phyloP scores from a whole-genome alignment of 2,113 vertebrate genomes.

The Rattus norvegicus region GRCr8 NC_086021.1:131621001-131621500 shows the following conservation, averaged over 20 bases:
- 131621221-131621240: not conserved
- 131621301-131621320: not conserved
- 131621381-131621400: not conserved
- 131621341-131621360: constrained; percentile 11
- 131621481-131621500: not conserved
- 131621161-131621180: not conserved
- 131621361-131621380: not conserved
- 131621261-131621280: not conserved
- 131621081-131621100: rapidly evolving
- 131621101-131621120: no score
- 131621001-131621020: not conserved
- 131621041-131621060: not conserved
- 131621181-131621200: no score
- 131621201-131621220: not conserved
- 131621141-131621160: not conserved
- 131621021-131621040: not conserved
- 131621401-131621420: rapidly evolving
- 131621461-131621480: constrained; percentile 20
- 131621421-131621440: not conserved
- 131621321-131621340: not conserved
- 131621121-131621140: not conserved
- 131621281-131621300: not conserved
- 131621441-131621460: not conserved
- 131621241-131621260: not conserved
- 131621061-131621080: not conserved